These are phyloP conservation scores for Anaspis maculata DNA, from an alignment of 2,888 invertebrate species.

Conservation along the genomic window DNA sequence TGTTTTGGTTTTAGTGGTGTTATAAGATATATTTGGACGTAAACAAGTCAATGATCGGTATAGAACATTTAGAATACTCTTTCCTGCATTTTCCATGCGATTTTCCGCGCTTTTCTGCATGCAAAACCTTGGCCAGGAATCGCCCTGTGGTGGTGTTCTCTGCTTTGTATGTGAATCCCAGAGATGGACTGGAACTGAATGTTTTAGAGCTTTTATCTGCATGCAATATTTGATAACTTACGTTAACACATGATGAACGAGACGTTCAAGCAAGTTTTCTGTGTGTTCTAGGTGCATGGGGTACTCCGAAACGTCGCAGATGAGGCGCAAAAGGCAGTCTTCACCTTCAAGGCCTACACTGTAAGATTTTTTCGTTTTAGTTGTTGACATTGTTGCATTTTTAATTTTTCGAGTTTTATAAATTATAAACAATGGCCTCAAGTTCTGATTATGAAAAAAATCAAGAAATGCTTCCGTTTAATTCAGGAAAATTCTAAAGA, in stretches of 20 bases:
- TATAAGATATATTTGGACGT: too few species aligned
- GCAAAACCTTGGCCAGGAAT: constrained; percentile 14
- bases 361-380: too few species aligned
- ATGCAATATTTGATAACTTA: constrained; percentile 16
- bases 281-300: constrained; percentile 31
- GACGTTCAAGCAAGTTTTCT: constrained; percentile 39
- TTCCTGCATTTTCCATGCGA: constrained; percentile 19
- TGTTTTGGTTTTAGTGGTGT: too few species aligned
- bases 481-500: too few species aligned
- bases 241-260: constrained; percentile 37
- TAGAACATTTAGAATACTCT: constrained; percentile 23
- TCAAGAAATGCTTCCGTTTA: too few species aligned
- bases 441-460: too few species aligned
- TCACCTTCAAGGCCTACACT: constrained; percentile 33
- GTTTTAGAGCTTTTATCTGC: not conserved
- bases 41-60: constrained; percentile 28
- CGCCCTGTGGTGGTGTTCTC: constrained; percentile 5
- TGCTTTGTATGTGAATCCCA: constrained; percentile 21
- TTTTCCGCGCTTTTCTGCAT: not conserved
- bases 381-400: too few species aligned
- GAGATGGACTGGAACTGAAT: constrained; percentile 24
- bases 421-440: too few species aligned
- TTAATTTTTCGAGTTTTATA: too few species aligned
- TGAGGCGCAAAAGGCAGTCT: constrained; percentile 28
- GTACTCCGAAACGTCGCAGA: constrained; percentile 34